Percentiles rank a stretch among this genome's conserved stretches.
Conservation (phyloP, 2,888 invertebrate species). For the Cataglyphis cursor region DNA sequence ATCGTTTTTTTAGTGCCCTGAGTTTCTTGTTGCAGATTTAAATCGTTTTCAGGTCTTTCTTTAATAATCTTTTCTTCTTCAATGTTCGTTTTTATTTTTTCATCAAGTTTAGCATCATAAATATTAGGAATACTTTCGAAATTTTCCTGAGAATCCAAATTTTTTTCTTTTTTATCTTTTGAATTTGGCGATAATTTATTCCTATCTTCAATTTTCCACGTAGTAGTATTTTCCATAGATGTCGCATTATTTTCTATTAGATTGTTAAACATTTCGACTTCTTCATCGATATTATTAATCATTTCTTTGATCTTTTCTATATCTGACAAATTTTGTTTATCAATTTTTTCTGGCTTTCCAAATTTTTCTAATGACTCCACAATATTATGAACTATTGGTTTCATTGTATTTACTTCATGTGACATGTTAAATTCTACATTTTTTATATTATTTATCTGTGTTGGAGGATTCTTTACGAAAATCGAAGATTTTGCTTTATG, state of each 20-base stretch:
- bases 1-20: constrained; percentile 79
- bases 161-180: constrained; percentile 8
- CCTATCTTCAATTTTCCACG: constrained; percentile 32
- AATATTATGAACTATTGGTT: constrained; percentile 75
- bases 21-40: constrained; percentile 53
- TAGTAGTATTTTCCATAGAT: constrained; percentile 50
- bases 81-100: constrained; percentile 26
- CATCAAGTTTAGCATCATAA: constrained; percentile 35
- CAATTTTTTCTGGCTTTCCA: constrained; percentile 67
- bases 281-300: neutral
- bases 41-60: constrained; percentile 67
- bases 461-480: constrained; percentile 22
- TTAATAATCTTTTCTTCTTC: constrained; percentile 58
- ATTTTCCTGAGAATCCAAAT: constrained; percentile 51
- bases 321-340: constrained; percentile 44
- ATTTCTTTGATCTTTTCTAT: constrained; percentile 37
- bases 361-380: constrained; percentile 77
- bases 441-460: constrained; percentile 1
- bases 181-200: constrained; percentile 15
- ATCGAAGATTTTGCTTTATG: constrained; percentile 47
- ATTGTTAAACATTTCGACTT: constrained; percentile 17
- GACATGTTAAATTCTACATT: constrained; percentile 21
- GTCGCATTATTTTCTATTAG: neutral
- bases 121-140: constrained; percentile 35
- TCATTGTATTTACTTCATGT: constrained; percentile 68